Base-by-base conservation (phyloP, 1,140 invertebrate species). In the Cephus cinctus region DNA sequence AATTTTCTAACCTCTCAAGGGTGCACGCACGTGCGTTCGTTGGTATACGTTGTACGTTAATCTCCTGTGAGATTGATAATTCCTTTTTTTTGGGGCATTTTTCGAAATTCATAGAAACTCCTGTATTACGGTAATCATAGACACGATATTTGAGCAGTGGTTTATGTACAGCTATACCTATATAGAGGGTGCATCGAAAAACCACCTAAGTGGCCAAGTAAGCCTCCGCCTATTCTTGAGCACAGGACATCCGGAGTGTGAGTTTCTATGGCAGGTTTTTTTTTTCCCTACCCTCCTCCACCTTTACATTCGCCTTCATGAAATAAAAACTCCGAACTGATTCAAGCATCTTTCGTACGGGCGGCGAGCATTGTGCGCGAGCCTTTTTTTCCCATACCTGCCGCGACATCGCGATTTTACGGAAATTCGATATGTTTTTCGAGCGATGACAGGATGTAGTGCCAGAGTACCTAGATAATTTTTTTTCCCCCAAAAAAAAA, bases 351-450 rank as follows among this genome's bases (percentile, higher is more conserved):
- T 34, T 31, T 39, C 8, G 19, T 6, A 25, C n/a, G n/a, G n/a
- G n/a, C n/a, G n/a, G 18, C 19, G 31, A 4, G 12, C 43, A 60
- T 63, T 65, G 61, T 63, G 44, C 57, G 43, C 19, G 23, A 43
- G 36, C n/a, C 25, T 27, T 46, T 55, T 50, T 35, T 47, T 16
- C 15, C 38, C 39, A 31, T 54, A 53, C 55, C 52, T 58, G 49
- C 54, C 50, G 50, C 52, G 51, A 63, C 56, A 56, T 63, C 44
- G 59, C 65, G 61, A 65, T 73, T 72, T 71, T 63, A 68, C 59
- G 63, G 69, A 67, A 73, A 73, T 69, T 62, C 63, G 69, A 73
- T 71, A 60, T 61, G 61, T 74, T 67, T 68, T 68, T 50, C 34
- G 43, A 53, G 30, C 44, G 35, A 43, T 50, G 52, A 43, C 54